phyloP scores from a whole-genome alignment of 2,888 invertebrate species.

The Bruchidius siliquastri region DNA sequence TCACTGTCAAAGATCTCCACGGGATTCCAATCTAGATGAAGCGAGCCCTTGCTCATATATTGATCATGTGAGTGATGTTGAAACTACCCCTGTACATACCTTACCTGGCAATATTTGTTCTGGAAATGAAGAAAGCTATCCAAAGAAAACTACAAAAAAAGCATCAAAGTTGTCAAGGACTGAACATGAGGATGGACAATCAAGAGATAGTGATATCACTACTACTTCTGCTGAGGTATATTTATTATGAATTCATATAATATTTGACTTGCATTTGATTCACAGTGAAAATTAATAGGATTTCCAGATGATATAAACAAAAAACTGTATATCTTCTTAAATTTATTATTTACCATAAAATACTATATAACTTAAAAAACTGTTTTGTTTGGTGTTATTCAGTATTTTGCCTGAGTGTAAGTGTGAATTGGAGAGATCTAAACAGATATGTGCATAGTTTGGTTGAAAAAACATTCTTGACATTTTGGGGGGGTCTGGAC shows the following conservation, averaged over 20 bases:
- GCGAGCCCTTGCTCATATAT: slow-evolving; percentile 14
- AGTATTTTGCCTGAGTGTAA: too few relatives aligned
- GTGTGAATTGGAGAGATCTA: too few relatives aligned
- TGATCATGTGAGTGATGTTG: slow-evolving; percentile 26
- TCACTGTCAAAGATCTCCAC: slow-evolving; percentile 18
- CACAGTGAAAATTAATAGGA: too few relatives aligned
- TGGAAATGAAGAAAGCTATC: slow-evolving; percentile 13
- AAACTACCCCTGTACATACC: slow-evolving; percentile 31
- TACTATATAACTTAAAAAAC: background rate
- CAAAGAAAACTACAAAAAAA: slow-evolving; percentile 13
- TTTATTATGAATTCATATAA: too few relatives aligned
- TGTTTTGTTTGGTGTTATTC: too few relatives aligned
- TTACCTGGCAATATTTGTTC: slow-evolving; percentile 29
- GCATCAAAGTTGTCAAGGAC: slow-evolving; percentile 11
- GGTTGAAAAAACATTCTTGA: too few relatives aligned
- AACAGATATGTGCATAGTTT: too few relatives aligned
- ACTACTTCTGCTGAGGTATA: background rate
- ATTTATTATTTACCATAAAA: too few relatives aligned
- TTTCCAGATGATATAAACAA: too few relatives aligned
- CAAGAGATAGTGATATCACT: background rate
- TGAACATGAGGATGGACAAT: slow-evolving; percentile 8
- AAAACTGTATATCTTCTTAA: too few relatives aligned
- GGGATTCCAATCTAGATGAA: slow-evolving; percentile 15
- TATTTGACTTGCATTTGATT: too few relatives aligned
- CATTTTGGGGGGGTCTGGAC: too few relatives aligned